These are phyloP conservation scores for Chelon auratus DNA, from an alignment of 2,797 vertebrate genomes.

Conservation along the genomic window DNA sequence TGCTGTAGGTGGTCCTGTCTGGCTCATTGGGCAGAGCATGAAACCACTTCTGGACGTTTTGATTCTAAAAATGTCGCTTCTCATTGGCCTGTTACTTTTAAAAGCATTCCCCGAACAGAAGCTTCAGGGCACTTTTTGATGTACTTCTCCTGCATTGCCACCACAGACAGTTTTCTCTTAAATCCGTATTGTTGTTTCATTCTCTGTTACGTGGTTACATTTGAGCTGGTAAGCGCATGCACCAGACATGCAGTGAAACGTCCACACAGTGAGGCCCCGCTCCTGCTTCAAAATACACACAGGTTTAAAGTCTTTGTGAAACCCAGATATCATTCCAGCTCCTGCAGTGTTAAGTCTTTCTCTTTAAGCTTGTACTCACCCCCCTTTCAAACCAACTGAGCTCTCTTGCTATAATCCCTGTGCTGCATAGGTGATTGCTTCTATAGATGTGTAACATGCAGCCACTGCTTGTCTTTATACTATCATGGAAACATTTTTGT, in stretches of 20 bases:
- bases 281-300: not conserved
- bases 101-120: constrained; percentile 13
- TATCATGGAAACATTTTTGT: not conserved
- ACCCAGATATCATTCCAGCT: constrained; percentile 6
- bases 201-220: not conserved
- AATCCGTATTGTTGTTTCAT: not conserved
- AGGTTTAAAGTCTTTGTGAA: constrained; percentile 14
- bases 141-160: not conserved
- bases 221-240: not conserved
- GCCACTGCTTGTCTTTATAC: not conserved
- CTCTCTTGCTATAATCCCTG: constrained; percentile 31
- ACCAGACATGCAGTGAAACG: not conserved
- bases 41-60: constrained; percentile 43
- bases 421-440: constrained; percentile 23
- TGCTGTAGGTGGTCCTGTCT: constrained; percentile 53
- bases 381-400: constrained; percentile 16
- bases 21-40: constrained; percentile 28
- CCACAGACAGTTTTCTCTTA: not conserved
- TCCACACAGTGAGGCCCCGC: not conserved
- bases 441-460: not conserved
- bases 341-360: constrained; percentile 8
- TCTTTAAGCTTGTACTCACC: constrained; percentile 24
- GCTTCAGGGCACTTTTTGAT: constrained; percentile 13
- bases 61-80: constrained; percentile 33
- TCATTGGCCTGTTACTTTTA: constrained; percentile 6